Conservation (phyloP, 2,797 vertebrate genomes). For the Pangasius djambal region DNA sequence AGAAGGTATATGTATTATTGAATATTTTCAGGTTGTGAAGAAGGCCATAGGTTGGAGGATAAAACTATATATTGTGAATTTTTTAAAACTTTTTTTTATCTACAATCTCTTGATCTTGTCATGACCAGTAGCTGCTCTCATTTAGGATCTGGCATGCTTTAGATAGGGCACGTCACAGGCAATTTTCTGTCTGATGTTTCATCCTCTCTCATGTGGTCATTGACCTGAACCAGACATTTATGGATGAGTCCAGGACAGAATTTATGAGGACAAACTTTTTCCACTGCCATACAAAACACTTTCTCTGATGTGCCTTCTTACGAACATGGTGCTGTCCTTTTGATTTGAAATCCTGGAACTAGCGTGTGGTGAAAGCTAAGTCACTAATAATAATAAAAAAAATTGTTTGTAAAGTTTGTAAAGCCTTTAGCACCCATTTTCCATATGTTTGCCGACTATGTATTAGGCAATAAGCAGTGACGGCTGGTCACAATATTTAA, state of each 20-base stretch:
- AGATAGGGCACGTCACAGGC: constrained; percentile 1
- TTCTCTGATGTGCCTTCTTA: not conserved
- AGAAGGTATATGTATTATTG: not conserved
- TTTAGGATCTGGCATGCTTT: not conserved
- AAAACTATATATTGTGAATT: not conserved
- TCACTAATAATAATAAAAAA: not conserved
- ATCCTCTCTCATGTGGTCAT: constrained; percentile 14
- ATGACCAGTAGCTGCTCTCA: not conserved
- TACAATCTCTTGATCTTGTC: constrained; percentile 4
- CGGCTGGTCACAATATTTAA: not conserved
- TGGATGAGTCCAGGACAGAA: not conserved
- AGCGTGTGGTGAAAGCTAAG: not conserved
- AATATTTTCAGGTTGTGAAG: not conserved
- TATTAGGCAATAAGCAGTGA: not conserved
- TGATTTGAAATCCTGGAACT: not conserved
- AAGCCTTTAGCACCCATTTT: not conserved
- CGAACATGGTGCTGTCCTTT: not conserved
- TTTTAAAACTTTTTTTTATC: no score
- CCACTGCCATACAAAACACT: not conserved
- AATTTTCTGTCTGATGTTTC: constrained; percentile 12
- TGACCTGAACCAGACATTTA: constrained; percentile 12
- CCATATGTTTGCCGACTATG: not conserved
- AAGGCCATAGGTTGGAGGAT: not conserved
- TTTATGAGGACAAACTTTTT: not conserved
- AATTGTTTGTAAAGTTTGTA: not conserved